Base-by-base conservation (phyloP, 2,797 vertebrate species). In the Notamacropus eugenii region DNA sequence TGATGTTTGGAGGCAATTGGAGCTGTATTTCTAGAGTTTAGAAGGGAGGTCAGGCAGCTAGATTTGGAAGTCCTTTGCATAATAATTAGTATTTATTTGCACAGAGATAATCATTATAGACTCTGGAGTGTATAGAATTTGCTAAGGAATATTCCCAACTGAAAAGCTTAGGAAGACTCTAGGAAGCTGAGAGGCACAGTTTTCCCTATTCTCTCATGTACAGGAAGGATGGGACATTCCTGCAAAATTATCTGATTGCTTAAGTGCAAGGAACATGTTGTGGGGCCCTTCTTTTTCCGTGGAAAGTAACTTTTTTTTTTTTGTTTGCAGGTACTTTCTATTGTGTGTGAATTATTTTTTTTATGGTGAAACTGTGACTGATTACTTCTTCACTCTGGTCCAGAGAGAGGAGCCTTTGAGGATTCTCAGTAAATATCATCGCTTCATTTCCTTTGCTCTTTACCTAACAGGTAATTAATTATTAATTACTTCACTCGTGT, bases 291-390 rank as follows among this genome's bases (percentile, higher is more conserved):
- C 54, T 82, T 87, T 87, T 87, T 87, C 82, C 10, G 0, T 1
- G 6, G n/a, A 19, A 59, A 94, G 14, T 54, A 92, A 93, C 52
- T 52, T 46, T 28, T 91, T 29, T 29, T 46, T 95, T 62, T 96
- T 34, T 31, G 28, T 93, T 93, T 91, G 9, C 97, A 99, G 99
- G 99, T 99, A 99, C 98, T 99, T 99, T 98, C 98, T 99, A 97
- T 98, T 99, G 95, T 99, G 99, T 52, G 99, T 99, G 16, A 99
- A 99, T 98, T 99, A 99, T 98, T 99, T 99, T 98, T 99, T 99
- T 99, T 99, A 99, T 0, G 99, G 99, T 0, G 99, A 99, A 98
- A 99, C 99, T 0, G 99, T 99, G 96, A 99, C 99, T 0, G 99
- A 99, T 98, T 99, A 99, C 98, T 99, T 99, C 99, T 99, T 99